Percentiles rank a stretch among this genome's conserved stretches.
phyloP scores from a whole-genome alignment of 2,888 invertebrate genomes.

The Phragmatobia fuliginosa region DNA sequence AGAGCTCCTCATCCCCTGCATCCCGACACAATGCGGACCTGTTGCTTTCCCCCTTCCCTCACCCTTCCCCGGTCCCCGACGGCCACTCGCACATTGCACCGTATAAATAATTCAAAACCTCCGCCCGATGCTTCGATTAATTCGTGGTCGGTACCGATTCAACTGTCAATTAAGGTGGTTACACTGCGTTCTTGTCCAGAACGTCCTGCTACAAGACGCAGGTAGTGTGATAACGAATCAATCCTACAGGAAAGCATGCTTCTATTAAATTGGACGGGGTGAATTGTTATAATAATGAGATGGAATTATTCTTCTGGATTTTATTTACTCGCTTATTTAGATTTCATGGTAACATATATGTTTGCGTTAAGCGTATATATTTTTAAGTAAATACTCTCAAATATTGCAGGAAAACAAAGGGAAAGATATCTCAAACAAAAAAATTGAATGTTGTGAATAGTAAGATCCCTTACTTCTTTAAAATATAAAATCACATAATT shows the following conservation, averaged over 20 bases:
- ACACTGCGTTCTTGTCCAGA: conserved; percentile 49
- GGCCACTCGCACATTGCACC: conserved; percentile 67
- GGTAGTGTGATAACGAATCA: conserved; percentile 50
- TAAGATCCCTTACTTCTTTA: too few species aligned
- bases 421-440: not conserved
- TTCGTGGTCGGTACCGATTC: conserved; percentile 81
- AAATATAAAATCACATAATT: too few species aligned
- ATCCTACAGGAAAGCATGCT: conserved; percentile 25
- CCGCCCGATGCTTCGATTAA: conserved; percentile 68
- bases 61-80: conserved; percentile 40
- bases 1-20: conserved; percentile 71
- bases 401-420: not conserved
- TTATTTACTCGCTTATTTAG: not conserved
- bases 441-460: too few species aligned
- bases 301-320: not conserved
- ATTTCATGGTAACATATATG: not conserved
- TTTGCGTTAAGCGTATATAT: not conserved
- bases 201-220: conserved; percentile 22
- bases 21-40: conserved; percentile 82
- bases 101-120: conserved; percentile 83
- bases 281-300: not conserved
- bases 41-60: conserved; percentile 61
- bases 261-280: conserved; percentile 7
- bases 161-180: conserved; percentile 81
- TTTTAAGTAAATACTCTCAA: not conserved